These are phyloP conservation scores for Barnardius zonarius DNA, from an alignment of 2,113 vertebrate species.

Conservation along the genomic window DNA sequence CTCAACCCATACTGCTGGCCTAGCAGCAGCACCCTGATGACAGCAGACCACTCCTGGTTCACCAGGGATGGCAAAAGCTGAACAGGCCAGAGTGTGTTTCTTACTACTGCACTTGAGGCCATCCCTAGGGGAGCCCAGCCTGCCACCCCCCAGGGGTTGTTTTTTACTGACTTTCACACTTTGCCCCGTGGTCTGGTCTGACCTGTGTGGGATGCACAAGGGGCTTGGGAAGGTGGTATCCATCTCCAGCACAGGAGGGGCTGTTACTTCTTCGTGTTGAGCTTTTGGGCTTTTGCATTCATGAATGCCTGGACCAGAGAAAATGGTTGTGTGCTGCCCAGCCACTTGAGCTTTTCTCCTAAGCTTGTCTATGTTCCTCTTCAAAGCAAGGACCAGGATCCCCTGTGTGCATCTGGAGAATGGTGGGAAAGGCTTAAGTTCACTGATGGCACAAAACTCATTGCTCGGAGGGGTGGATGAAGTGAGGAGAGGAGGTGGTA, in stretches of 20 bases:
- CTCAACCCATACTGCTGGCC: background rate
- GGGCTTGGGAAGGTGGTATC: background rate
- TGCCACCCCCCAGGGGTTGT: fast-evolving
- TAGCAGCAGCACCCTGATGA: background rate
- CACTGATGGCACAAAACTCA: background rate
- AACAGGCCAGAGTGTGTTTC: background rate
- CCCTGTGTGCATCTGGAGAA: background rate
- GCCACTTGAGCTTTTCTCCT: background rate
- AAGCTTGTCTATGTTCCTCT: background rate
- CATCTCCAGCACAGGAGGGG: background rate
- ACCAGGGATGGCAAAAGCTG: background rate
- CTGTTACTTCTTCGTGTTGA: background rate
- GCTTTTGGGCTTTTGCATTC: background rate
- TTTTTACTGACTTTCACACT: background rate
- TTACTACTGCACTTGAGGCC: background rate
- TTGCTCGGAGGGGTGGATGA: background rate
- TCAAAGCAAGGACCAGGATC: background rate
- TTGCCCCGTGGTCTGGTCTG: background rate
- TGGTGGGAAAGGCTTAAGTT: background rate
- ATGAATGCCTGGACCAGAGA: background rate
- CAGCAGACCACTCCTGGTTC: background rate
- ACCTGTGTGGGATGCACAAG: background rate
- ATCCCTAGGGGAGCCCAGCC: background rate
- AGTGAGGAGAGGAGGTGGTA: background rate
- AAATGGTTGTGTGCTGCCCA: background rate